Conservation (phyloP, 2,888 invertebrate species). For the Ceriagrion tenellum region DNA sequence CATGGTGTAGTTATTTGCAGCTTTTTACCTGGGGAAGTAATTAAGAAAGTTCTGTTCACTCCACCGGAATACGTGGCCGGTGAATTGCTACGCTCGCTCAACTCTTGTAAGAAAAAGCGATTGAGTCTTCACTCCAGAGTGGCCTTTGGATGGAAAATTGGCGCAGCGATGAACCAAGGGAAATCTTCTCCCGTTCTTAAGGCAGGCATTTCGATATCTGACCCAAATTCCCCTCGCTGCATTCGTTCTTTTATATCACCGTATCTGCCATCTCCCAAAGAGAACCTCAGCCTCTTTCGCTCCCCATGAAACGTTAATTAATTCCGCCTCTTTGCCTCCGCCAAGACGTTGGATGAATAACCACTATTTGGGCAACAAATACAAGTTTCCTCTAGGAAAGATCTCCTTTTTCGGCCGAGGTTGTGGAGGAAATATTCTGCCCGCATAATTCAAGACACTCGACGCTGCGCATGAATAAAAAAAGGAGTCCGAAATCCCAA, state of each 20-base stretch:
- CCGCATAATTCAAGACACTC: neutral
- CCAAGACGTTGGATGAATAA: neutral
- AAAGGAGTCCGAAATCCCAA: neutral
- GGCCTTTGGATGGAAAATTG: neutral
- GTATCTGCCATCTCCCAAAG: neutral
- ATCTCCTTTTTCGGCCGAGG: neutral
- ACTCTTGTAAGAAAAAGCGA: no score
- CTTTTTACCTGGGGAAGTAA: no score
- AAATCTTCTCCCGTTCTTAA: neutral
- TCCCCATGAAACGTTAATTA: neutral
- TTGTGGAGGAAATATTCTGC: neutral
- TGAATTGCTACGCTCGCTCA: no score
- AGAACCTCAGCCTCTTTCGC: neutral
- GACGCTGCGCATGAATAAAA: neutral
- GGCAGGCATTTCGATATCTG: neutral
- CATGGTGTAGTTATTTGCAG: no score
- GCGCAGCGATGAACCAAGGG: neutral
- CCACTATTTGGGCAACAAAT: no score
- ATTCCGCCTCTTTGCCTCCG: neutral
- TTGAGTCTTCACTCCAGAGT: no score
- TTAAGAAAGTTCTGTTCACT: no score
- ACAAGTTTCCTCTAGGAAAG: neutral
- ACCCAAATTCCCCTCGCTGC: neutral
- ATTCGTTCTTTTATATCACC: neutral
- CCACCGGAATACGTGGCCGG: no score